These are phyloP conservation scores for Silurus asotus DNA, from an alignment of 2,113 vertebrate species.

Conservation along the genomic window DNA sequence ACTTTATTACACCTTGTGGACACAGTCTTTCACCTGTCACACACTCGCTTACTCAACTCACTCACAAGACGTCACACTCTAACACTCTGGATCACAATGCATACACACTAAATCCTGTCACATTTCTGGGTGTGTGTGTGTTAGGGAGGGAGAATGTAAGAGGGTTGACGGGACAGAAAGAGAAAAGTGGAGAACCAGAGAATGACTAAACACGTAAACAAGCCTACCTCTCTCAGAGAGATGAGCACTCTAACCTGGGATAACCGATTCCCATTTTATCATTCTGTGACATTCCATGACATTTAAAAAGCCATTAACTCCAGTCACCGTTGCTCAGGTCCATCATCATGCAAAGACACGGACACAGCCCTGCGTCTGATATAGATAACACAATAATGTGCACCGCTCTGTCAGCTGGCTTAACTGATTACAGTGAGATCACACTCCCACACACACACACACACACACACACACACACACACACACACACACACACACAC, in stretches of 20 bases:
- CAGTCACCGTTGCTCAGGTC: constrained; percentile 59
- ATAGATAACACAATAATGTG: constrained; percentile 50
- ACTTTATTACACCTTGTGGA: constrained; percentile 2
- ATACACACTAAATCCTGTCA: constrained; percentile 6
- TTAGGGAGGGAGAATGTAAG: neutral
- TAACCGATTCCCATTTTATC: constrained; percentile 80
- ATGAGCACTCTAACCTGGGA: constrained; percentile 73
- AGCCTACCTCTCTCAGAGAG: constrained; percentile 20
- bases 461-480: constrained; percentile 51
- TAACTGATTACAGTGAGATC: constrained; percentile 47
- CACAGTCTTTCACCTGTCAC: constrained; percentile 21
- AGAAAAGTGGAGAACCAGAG: constrained; percentile 15
- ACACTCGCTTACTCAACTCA: constrained; percentile 5
- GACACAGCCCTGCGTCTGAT: constrained; percentile 40
- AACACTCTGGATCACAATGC: constrained; percentile 13
- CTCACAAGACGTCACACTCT: constrained; percentile 16
- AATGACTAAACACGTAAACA: constrained; percentile 34
- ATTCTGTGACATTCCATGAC: constrained; percentile 81
- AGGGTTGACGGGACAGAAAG: neutral
- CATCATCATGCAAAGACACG: constrained; percentile 65
- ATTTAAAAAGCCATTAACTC: constrained; percentile 84
- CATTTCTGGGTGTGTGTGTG: neutral
- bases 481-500: constrained; percentile 39
- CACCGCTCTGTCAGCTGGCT: constrained; percentile 41
- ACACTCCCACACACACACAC: constrained; percentile 41